Base-by-base conservation (phyloP, 2,888 invertebrate species). In the Archips crataeganus region DNA sequence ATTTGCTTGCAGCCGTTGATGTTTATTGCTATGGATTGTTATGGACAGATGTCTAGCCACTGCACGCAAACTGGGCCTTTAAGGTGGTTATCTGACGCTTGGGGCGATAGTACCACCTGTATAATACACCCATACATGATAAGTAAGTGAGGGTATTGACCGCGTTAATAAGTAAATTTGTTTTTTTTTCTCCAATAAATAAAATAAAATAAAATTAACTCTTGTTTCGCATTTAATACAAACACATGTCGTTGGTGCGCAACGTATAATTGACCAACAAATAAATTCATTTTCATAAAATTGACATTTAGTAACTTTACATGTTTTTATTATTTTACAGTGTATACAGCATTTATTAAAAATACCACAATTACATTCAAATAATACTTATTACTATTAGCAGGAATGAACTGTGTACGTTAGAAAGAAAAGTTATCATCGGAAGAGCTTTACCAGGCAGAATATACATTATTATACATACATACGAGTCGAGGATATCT, bases 221-320 rank as follows among this genome's bases (percentile, higher is more conserved):
- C 23, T 54, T 23, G 23, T 54, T 54, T 54, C 9, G 10, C 32
- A 32, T 32, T 57, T 1, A 57, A 57, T 57, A 57, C 11, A 81
- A 77, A 71, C 32, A 70, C 70, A 62, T 11, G 8, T 36, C 63
- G 66, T 71, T 83, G 79, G 83, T 81, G 84, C 87, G 88, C 85
- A 88, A 86, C 87, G 81, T 90, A 90, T 92, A 93, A 92, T 93
- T 93, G 93, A 93, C 89, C 86, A 88, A 89, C 82, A 88, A 89
- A 90, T 90, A 89, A 86, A 85, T 90, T 89, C 85, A 80, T 80
- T 80, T 78, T 85, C 87, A 79, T 80, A 79, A 87, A 91, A 91
- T 92, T 92, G 91, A 92, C 91, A 82, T 85, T 82, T 75, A 78
- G 78, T 80, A 81, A 81, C 67, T 54, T 72, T 62, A 72, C 61